Percentiles rank a stretch among this genome's conserved stretches.
Conservation (phyloP, 2,113 vertebrate species). For the Ahaetulla prasina region DNA sequence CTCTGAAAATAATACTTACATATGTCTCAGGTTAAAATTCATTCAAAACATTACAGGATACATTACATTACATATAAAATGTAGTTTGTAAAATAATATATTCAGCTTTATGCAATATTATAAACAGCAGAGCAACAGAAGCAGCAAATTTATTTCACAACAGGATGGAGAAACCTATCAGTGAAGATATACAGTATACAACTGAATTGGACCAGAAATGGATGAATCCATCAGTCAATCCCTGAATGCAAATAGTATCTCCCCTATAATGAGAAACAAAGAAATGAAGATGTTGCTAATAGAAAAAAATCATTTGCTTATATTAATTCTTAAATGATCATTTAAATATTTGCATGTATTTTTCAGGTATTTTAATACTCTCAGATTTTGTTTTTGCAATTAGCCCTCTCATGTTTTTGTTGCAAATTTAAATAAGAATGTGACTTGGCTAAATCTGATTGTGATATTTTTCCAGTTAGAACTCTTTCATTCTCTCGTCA, state of each 20-base stretch:
- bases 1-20: not conserved
- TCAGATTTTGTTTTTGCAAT: not conserved
- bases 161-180: not conserved
- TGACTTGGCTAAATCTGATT: not conserved
- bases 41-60: not conserved
- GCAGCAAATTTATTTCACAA: not conserved
- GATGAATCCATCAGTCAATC: not conserved
- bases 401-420: not conserved
- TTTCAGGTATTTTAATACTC: not conserved
- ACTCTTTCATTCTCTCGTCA: not conserved
- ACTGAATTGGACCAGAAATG: not conserved
- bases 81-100: not conserved
- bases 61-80: not conserved
- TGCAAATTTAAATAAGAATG: not conserved
- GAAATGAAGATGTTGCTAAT: not conserved
- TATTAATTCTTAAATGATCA: not conserved
- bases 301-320: not conserved
- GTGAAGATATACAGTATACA: not conserved
- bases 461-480: not conserved
- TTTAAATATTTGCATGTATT: not conserved
- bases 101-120: not conserved
- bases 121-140: not conserved
- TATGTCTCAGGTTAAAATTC: not conserved
- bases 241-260: not conserved
- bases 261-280: not conserved